Percentiles rank a stretch among this genome's conserved stretches.
These are phyloP conservation scores for Steatocranus sp. DNA, from an alignment of 2,797 vertebrate genomes.

Conservation along the genomic window DNA sequence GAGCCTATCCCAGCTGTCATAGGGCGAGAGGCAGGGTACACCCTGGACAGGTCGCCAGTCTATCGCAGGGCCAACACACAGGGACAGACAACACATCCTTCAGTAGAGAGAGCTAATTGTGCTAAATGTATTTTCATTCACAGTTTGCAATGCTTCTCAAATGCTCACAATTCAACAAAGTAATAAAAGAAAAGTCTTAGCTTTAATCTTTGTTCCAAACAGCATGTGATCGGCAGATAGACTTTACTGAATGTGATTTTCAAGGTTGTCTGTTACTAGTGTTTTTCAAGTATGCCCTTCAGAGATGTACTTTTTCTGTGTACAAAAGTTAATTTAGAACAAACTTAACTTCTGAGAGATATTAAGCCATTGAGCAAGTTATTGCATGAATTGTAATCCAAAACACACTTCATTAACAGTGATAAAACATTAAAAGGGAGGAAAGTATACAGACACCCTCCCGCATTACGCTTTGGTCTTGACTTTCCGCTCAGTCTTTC, in stretches of 20 bases:
- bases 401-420: conserved; percentile 12
- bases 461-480: conserved; percentile 5
- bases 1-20: too few species aligned
- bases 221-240: not conserved
- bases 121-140: conserved; percentile 47
- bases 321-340: not conserved
- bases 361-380: not conserved
- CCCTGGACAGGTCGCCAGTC: too few species aligned
- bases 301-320: not conserved
- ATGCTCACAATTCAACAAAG: not conserved
- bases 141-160: not conserved
- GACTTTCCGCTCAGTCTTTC: not conserved
- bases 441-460: conserved; percentile 4
- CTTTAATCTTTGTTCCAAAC: not conserved
- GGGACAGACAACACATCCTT: too few species aligned
- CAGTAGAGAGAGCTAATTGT: conserved; percentile 35
- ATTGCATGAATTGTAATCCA: not conserved
- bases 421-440: conserved; percentile 35
- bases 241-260: not conserved
- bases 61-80: too few species aligned
- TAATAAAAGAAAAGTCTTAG: not conserved
- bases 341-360: not conserved
- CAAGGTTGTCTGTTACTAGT: not conserved
- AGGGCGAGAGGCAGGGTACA: too few species aligned
- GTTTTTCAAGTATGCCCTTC: not conserved